Percentiles rank a stretch among this genome's conserved stretches.
phyloP scores from a whole-genome alignment of 2,113 vertebrate genomes.

The Hippocampus mohnikei region DNA sequence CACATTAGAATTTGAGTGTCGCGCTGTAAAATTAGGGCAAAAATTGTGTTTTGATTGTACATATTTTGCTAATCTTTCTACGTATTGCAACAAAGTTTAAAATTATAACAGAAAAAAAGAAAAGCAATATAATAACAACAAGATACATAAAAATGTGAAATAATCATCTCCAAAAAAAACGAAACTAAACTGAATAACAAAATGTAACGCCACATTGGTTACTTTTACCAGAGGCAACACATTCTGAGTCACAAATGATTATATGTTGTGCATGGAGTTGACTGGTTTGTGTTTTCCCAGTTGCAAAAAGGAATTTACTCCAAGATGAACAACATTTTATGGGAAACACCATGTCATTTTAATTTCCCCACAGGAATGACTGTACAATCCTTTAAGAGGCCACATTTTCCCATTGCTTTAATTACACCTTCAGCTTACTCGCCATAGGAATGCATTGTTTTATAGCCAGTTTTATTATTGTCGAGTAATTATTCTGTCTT shows the following conservation, averaged over 20 bases:
- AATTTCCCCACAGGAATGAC: background rate
- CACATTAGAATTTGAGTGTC: background rate
- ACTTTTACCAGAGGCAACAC: background rate
- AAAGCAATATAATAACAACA: background rate
- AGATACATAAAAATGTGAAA: background rate
- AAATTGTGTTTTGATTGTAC: background rate
- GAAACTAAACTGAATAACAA: background rate
- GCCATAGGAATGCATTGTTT: slow-evolving; percentile 1
- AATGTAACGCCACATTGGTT: background rate
- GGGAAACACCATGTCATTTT: too few species aligned
- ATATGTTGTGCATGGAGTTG: background rate
- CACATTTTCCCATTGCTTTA: background rate
- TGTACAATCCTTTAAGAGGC: background rate
- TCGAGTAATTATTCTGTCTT: slow-evolving; percentile 5
- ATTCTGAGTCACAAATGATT: too few species aligned
- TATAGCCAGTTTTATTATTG: background rate
- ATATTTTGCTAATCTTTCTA: background rate
- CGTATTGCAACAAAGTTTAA: background rate
- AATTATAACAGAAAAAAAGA: background rate
- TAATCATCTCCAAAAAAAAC: background rate
- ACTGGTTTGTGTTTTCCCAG: background rate
- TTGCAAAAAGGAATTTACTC: background rate
- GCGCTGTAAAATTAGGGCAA: background rate
- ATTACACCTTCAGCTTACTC: background rate
- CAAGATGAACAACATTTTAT: background rate